phyloP scores from a whole-genome alignment of 2,113 vertebrate genomes.

The Pampusana beccarii region DNA sequence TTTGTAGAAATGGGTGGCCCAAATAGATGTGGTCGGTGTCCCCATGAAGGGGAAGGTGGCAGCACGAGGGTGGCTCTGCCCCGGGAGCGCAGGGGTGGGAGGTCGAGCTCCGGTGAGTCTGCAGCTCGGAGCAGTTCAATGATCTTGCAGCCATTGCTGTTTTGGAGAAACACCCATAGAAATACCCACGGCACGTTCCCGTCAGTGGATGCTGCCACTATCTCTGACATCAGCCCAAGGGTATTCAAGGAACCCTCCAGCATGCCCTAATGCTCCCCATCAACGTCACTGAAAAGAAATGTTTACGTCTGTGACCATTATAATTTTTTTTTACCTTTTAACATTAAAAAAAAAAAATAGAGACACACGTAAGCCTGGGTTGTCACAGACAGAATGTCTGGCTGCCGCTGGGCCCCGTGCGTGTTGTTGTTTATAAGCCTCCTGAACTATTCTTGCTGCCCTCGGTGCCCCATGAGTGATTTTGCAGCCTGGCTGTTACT shows the following conservation, averaged over 20 bases:
- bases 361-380: background rate
- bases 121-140: background rate
- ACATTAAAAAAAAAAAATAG: background rate
- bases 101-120: background rate
- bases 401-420: background rate
- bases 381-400: background rate
- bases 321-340: background rate
- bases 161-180: background rate
- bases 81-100: rapidly evolving
- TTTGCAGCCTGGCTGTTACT: constrained; percentile 23
- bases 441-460: constrained; percentile 42
- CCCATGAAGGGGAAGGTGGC: background rate
- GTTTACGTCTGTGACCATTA: background rate
- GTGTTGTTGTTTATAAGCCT: constrained; percentile 45
- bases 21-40: background rate
- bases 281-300: background rate
- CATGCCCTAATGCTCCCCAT: background rate
- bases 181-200: background rate
- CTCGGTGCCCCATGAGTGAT: constrained; percentile 8
- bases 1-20: background rate
- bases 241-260: background rate
- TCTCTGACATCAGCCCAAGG: background rate
- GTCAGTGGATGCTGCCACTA: rapidly evolving
- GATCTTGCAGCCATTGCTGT: background rate
- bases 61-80: background rate